A percentile compares a stretch with the other conserved stretches of the same genome.
Evolutionary conservation across 2,113 vertebrate species (phyloP).

Genomic region (Grallaria varia): DNA sequence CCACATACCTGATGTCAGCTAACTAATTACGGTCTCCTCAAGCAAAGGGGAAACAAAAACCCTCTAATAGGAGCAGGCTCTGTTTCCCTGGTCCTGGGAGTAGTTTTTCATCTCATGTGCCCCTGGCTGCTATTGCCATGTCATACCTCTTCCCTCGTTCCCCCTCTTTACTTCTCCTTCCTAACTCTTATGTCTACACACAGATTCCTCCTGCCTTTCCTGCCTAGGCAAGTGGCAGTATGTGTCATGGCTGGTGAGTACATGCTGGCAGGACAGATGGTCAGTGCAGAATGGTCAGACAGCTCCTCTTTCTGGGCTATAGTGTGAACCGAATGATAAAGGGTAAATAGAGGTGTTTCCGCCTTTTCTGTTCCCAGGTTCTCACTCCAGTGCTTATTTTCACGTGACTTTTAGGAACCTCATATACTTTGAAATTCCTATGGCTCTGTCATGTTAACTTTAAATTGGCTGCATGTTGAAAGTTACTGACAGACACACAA

Average conservation of each 20-base stretch:
- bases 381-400: background rate
- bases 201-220: background rate
- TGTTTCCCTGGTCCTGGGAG: background rate
- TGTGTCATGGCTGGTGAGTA: background rate
- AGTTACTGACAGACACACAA: background rate
- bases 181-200: accelerated
- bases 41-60: background rate
- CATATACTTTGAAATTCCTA: background rate
- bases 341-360: background rate
- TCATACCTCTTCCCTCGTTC: background rate
- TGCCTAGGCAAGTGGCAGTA: background rate
- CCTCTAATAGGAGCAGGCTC: background rate
- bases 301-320: background rate
- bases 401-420: background rate
- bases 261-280: background rate
- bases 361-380: background rate
- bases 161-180: background rate
- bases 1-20: background rate
- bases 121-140: background rate
- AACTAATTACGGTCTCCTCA: background rate
- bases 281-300: background rate
- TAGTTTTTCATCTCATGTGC: accelerated
- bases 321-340: background rate
- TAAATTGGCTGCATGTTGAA: background rate
- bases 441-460: background rate